These are phyloP conservation scores for Dromococcyx pavoninus DNA, from an alignment of 2,797 vertebrate species.

Conservation along the genomic window DNA sequence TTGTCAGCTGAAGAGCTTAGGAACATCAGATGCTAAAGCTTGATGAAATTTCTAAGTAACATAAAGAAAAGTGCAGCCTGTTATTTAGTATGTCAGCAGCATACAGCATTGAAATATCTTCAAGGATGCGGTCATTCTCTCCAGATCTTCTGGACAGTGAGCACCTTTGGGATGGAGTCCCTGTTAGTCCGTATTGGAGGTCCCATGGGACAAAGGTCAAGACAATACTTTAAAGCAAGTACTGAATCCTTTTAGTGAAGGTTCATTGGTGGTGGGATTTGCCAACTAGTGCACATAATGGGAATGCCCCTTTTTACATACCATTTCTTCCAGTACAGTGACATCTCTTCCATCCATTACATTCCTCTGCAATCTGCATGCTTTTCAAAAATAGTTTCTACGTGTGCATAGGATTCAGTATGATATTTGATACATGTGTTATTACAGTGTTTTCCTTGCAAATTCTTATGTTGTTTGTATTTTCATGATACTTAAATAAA, in stretches of 20 bases:
- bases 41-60: not conserved
- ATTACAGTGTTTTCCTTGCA: not conserved
- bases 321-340: not conserved
- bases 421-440: not conserved
- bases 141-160: not conserved
- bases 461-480: not conserved
- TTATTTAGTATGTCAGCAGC: not conserved
- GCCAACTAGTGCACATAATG: not conserved
- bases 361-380: not conserved
- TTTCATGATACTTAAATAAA: constrained; percentile 15
- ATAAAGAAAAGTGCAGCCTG: not conserved
- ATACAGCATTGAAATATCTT: rapidly evolving
- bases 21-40: not conserved
- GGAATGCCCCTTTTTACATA: not conserved
- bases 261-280: not conserved
- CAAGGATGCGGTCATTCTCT: not conserved
- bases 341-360: not conserved
- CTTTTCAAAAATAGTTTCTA: not conserved
- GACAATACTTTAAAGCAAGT: not conserved
- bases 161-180: not conserved
- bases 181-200: not conserved
- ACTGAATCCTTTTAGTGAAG: not conserved
- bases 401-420: not conserved
- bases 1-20: not conserved
- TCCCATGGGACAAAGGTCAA: not conserved